Percentiles rank a stretch among this genome's conserved stretches.
Conservation (phyloP, 2,797 vertebrate species). For the Tapirus indicus region DNA sequence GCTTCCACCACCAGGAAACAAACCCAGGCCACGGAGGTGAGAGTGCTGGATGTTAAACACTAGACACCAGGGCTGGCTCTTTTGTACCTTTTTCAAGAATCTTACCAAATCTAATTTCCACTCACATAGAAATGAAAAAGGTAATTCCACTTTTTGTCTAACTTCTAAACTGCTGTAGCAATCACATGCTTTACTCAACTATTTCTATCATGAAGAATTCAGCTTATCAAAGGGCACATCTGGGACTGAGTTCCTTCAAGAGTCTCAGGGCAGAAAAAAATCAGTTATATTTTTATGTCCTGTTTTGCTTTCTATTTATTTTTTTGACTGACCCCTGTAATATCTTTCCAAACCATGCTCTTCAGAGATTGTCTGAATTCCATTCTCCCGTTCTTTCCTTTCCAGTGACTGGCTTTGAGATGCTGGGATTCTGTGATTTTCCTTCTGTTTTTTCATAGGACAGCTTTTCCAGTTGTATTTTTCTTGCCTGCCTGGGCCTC, state of each 20-base stretch:
- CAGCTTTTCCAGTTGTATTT: background rate
- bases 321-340: background rate
- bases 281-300: background rate
- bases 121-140: background rate
- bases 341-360: background rate
- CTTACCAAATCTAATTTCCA: background rate
- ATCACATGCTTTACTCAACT: background rate
- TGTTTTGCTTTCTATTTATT: background rate
- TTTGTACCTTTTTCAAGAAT: background rate
- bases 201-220: background rate
- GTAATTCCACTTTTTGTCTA: background rate
- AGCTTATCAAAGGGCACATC: background rate
- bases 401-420: background rate
- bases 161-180: background rate
- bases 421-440: background rate
- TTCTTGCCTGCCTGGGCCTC: background rate
- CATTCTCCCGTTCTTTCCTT: background rate
- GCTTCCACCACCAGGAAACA: too few species aligned
- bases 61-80: background rate
- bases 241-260: background rate
- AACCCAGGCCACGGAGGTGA: too few species aligned
- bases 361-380: background rate
- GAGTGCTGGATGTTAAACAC: too few species aligned
- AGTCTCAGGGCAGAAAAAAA: background rate
- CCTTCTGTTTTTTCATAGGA: background rate